Conservation (phyloP, 2,113 vertebrate genomes). For the Muscicapa adusta region DNA sequence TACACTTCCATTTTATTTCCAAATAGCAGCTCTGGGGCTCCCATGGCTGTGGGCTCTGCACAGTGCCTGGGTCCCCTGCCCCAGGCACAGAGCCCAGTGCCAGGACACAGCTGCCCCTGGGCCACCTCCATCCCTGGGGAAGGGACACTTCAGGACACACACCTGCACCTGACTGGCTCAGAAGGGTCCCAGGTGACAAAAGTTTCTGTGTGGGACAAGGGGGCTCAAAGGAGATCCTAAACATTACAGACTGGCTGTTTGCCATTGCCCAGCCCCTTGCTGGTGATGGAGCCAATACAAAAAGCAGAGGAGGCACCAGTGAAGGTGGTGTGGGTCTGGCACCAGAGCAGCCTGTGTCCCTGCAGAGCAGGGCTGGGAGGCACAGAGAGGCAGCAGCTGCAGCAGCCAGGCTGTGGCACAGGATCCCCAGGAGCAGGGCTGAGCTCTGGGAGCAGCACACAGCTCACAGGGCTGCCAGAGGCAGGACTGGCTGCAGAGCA, state of each 20-base stretch:
- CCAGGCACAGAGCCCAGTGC: not conserved
- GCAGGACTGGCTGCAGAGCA: not conserved
- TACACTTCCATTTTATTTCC: fast-evolving
- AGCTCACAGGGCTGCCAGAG: not conserved
- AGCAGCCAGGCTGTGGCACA: fast-evolving
- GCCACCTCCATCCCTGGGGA: not conserved
- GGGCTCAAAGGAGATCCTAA: not conserved
- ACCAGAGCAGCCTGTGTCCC: too few species aligned
- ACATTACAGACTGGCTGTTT: too few species aligned
- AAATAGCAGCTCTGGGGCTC: fast-evolving
- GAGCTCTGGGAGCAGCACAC: fast-evolving
- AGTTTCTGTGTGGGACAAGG: not conserved
- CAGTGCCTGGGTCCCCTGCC: not conserved
- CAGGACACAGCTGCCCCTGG: not conserved
- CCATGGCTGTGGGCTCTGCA: fast-evolving
- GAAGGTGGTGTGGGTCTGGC: not conserved
- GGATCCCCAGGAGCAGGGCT: not conserved
- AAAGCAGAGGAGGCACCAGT: fast-evolving
- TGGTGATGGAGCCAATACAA: not conserved
- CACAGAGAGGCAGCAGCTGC: not conserved
- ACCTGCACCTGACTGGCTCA: fast-evolving
- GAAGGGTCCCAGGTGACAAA: not conserved
- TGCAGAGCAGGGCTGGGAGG: not conserved
- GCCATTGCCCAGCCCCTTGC: fast-evolving
- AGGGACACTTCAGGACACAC: fast-evolving